These are phyloP conservation scores for Cichladusa arquata DNA, from an alignment of 2,113 vertebrate genomes.

Conservation along the genomic window DNA sequence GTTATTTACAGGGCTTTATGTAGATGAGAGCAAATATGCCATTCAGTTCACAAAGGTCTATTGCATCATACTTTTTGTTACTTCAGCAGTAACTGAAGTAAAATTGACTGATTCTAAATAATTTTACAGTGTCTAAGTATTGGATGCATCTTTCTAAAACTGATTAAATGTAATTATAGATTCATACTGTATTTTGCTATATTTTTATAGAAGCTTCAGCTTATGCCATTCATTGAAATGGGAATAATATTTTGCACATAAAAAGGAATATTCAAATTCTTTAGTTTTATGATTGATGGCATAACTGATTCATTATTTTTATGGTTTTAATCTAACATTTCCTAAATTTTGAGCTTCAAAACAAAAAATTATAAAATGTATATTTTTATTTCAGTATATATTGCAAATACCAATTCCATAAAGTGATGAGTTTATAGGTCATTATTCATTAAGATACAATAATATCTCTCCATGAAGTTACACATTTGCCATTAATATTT, in stretches of 20 bases:
- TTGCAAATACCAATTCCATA: not conserved
- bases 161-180: constrained; percentile 13
- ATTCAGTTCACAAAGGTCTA: not conserved
- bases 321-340: constrained; percentile 37
- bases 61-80: not conserved
- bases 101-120: constrained; percentile 4
- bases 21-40: not conserved
- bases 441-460: not conserved
- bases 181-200: constrained; percentile 55
- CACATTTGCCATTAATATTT: not conserved
- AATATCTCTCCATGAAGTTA: not conserved
- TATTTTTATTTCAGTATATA: constrained; percentile 33
- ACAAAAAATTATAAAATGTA: not conserved
- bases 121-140: not conserved
- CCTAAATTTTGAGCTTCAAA: constrained; percentile 14
- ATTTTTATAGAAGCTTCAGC: constrained; percentile 60
- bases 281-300: constrained; percentile 33
- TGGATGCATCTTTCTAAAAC: constrained; percentile 38
- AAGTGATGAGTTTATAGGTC: not conserved
- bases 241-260: constrained; percentile 54
- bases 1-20: constrained; percentile 35
- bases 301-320: constrained; percentile 38
- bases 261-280: constrained; percentile 33
- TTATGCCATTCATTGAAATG: constrained; percentile 33
- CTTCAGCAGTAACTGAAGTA: not conserved